phyloP scores from a whole-genome alignment of 1,140 invertebrate genomes.

The Drosophila baimaii region DNA sequence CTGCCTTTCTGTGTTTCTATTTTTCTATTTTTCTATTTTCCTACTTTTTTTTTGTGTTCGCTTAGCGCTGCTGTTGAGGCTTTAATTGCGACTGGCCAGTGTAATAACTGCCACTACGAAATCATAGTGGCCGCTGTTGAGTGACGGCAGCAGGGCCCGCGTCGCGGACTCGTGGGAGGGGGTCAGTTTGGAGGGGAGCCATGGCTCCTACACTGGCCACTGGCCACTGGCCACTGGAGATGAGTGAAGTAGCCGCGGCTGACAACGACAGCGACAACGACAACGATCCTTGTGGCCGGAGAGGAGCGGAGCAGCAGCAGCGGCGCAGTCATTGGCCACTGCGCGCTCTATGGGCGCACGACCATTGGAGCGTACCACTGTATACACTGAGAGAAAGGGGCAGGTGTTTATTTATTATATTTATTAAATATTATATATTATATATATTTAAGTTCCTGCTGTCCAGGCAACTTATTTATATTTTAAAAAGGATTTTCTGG shows the following conservation, averaged over 20 bases:
- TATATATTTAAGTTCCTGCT: no score
- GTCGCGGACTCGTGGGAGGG: constrained; percentile 8
- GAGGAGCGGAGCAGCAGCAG: no score
- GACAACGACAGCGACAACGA: constrained; percentile 32
- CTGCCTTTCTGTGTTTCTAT: constrained; percentile 23
- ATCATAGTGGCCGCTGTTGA: constrained; percentile 38
- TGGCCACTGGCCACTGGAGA: constrained; percentile 33
- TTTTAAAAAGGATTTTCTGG: no score
- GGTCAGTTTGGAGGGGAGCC: constrained; percentile 14
- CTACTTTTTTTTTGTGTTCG: constrained; percentile 2
- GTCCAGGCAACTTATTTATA: no score
- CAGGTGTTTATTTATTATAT: no score
- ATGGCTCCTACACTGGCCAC: constrained; percentile 4
- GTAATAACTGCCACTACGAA: constrained; percentile 76
- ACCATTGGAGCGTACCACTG: constrained; percentile 36
- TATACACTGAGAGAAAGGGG: background rate
- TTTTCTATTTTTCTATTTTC: constrained; percentile 22
- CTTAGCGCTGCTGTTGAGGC: constrained; percentile 53
- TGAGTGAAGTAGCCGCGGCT: constrained; percentile 48
- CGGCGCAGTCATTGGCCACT: constrained; percentile 52
- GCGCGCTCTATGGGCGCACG: constrained; percentile 31
- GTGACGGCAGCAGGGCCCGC: constrained; percentile 27
- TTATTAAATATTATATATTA: no score
- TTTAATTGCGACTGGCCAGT: constrained; percentile 67
- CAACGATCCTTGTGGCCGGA: constrained; percentile 55